A percentile compares a stretch with the other conserved stretches of the same genome.
Conservation (phyloP, 1,140 invertebrate species). For the Drosophila seguyi region DNA sequence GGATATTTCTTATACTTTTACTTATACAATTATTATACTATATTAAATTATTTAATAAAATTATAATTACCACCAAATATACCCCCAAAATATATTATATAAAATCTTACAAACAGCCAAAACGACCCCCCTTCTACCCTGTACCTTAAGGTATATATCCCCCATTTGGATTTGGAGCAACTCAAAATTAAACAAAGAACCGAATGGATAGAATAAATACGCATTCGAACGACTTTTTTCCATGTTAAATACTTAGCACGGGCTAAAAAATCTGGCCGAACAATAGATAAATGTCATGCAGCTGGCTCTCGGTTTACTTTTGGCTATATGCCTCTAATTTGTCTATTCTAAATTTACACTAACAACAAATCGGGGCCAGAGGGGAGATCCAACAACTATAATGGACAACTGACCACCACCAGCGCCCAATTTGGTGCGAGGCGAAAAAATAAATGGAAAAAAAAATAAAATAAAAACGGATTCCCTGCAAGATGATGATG, state of each 20-base stretch:
- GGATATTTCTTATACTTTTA: too few species aligned
- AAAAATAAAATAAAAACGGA: not conserved
- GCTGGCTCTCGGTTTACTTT: conserved; percentile 50
- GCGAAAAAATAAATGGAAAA: not conserved
- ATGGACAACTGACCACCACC: conserved; percentile 46
- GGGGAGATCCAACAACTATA: conserved; percentile 1
- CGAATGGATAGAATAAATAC: conserved; percentile 33
- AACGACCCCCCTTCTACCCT: not conserved
- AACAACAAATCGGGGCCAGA: not conserved
- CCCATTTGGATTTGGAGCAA: conserved; percentile 4
- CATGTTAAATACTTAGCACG: conserved; percentile 62
- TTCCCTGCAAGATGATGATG: conserved; percentile 1
- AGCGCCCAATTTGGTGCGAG: conserved; percentile 45
- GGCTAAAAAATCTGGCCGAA: conserved; percentile 52
- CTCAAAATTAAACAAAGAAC: conserved; percentile 30
- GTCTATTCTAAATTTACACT: conserved; percentile 68
- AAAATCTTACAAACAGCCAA: too few species aligned
- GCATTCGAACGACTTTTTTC: conserved; percentile 18
- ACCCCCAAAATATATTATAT: too few species aligned
- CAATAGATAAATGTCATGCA: conserved; percentile 75
- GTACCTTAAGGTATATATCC: not conserved
- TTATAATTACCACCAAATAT: too few species aligned
- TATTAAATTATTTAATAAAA: too few species aligned
- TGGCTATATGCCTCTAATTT: conserved; percentile 62
- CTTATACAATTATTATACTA: too few species aligned